Evolutionary conservation across 2,888 invertebrate species (phyloP), one percentile per base, ranked within the genome.

Genomic region (Vannuccia rotundouncinata): DNA sequence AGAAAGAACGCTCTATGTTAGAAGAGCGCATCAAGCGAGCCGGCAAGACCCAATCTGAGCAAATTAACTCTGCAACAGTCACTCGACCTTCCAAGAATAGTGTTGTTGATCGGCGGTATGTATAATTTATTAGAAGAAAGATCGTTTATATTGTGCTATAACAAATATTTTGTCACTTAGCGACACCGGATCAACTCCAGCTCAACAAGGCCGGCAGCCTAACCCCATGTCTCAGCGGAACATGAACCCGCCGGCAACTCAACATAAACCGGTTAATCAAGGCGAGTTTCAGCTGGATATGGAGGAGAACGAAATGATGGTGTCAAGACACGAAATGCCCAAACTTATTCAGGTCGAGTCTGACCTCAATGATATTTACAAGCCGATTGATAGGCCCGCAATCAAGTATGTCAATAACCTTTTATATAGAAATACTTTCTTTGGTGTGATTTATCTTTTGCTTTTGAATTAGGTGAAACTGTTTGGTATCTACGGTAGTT

Each of bases 21-120:
- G 97, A 98, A 85, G 98, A 99, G 89, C 91, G 98, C 75, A 96
- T 99, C 81, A 97, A 97, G 87, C 91, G 98, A 29, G 93, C 94
- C 0, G 91, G 84, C 45, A 86, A 86, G 82, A 83, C 81, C 30
- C 82, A 82, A 75, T 82, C 83, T 22, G 31, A 80, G 0, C 28
- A 78, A 0, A 74, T 79, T 17, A 79, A 31, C 10, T 10, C 29
- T 13, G 59, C 28, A 25, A 29, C 73, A 22, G 60, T 13, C 29
- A 31, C n/a, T 22, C 30, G 29, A 25, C 66, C 82, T 0, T 22
- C 77, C 29, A 75, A 29, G 60, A 59, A 73, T 17, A 22, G 59
- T 29, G 30, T 45, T 5, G 17, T 17, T 45, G 45, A 45, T 45
- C 5, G 45, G 17, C 5, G 45, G 45, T 45, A 45, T 10, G 5